Base-by-base conservation (phyloP, 2,113 vertebrate genomes). In the Eolophus roseicapilla region DNA sequence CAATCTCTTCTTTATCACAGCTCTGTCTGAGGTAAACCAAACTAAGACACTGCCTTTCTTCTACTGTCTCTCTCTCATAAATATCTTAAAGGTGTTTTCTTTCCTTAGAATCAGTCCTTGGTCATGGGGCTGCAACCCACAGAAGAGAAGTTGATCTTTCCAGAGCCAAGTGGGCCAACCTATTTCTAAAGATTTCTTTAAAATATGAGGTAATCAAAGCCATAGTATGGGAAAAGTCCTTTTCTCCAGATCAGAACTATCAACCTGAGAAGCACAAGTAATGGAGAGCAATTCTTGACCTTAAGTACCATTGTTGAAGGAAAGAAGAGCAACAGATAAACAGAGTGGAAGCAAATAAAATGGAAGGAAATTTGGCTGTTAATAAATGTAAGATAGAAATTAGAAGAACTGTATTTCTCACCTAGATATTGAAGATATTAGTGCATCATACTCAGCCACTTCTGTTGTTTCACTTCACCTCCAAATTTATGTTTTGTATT, bases 91-190 rank as follows among this genome's bases (percentile, higher is more conserved):
- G 23, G 41, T 23, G 1, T 21, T 6, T 33, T 75, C 28, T 70
- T 60, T 63, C 31, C 37, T 62, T 41, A 29, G 11, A 53, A 5
- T 47, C 15, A 18, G 33, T 44, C 75, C 16, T 86, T 47, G 53
- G 2, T 44, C 33, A 14, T 44, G 9, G 27, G 2, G 3, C 10
- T 90, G 21, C 8, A 87, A 31, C 8, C 12, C 14, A 11, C 0
- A 55, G 39, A 64, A 87, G 8, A 50, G 13, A 53, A 39, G 10
- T 3, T 65, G 33, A 43, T 62, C 18, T n/a, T 87, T 59, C 46
- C 19, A 75, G 31, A 85, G 5, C 2, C n/a, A 80, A 94, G 23
- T 37, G 9, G 4, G 29, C 6, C 43, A 71, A 18, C 8, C 4
- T 60, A 8, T 67, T 63, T 79, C 12, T 53, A 79, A 47, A 50